Percentiles rank a stretch among this genome's conserved stretches.
phyloP scores from a whole-genome alignment of 92 coral and sea anemone genomes.

The Diadumene lineata region DNA sequence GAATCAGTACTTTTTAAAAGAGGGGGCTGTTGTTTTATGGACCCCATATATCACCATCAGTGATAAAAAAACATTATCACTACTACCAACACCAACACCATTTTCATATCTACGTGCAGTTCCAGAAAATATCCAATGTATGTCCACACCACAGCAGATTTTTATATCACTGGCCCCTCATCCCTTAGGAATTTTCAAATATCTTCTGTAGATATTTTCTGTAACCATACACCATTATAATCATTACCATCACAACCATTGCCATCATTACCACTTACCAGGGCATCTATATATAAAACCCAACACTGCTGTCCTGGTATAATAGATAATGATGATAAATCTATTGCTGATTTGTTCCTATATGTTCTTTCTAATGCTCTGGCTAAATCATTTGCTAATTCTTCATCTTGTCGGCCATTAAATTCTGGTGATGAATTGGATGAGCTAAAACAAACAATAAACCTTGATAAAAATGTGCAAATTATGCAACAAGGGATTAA shows the following conservation, averaged over 20 bases:
- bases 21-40: too few relatives aligned
- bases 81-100: background rate
- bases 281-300: conserved; percentile 91
- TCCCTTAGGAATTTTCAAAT: too few relatives aligned
- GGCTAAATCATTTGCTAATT: conserved; percentile 81
- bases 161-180: too few relatives aligned
- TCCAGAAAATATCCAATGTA: too few relatives aligned
- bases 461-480: too few relatives aligned
- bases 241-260: background rate
- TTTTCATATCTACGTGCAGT: background rate
- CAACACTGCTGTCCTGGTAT: conserved; percentile 94
- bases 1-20: too few relatives aligned
- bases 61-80: background rate
- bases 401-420: conserved; percentile 95
- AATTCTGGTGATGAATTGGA: conserved; percentile 95
- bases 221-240: background rate
- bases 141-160: too few relatives aligned
- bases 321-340: conserved; percentile 74
- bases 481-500: too few relatives aligned
- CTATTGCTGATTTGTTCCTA: conserved; percentile 82
- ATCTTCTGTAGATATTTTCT: too few relatives aligned
- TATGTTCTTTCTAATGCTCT: conserved; percentile 79
- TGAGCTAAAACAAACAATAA: conserved; percentile 57
- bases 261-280: conserved; percentile 54
- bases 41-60: too few relatives aligned